These are phyloP conservation scores for Vanessa atalanta DNA, from an alignment of 1,140 invertebrate genomes.

Conservation along the genomic window DNA sequence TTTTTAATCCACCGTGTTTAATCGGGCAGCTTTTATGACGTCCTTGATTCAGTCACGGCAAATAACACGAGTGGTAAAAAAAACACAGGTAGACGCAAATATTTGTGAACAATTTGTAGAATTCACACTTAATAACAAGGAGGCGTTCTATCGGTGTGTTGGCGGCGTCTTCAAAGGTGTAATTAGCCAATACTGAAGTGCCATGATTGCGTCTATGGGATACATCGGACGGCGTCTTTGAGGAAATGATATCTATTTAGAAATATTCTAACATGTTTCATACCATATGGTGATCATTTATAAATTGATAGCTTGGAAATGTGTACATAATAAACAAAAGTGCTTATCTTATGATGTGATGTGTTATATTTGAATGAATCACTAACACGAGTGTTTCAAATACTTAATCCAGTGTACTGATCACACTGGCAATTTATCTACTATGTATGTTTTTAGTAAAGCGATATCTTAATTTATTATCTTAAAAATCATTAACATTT, in stretches of 20 bases:
- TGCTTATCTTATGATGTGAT: too few species aligned
- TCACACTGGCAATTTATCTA: too few species aligned
- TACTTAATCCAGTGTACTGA: too few species aligned
- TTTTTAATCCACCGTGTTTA: constrained; percentile 59
- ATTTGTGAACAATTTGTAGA: constrained; percentile 80
- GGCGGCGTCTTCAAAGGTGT: constrained; percentile 69
- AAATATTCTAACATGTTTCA: constrained; percentile 27
- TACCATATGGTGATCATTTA: neutral
- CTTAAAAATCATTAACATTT: too few species aligned
- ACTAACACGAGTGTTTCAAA: too few species aligned
- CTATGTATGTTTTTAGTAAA: too few species aligned
- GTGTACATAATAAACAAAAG: neutral
- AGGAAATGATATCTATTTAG: constrained; percentile 42
- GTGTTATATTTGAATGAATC: too few species aligned
- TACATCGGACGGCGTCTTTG: constrained; percentile 45
- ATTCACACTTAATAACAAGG: constrained; percentile 79
- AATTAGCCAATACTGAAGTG: constrained; percentile 62
- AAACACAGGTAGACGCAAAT: constrained; percentile 79
- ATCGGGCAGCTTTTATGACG: constrained; percentile 62
- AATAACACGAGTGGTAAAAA: constrained; percentile 69
- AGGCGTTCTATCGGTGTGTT: constrained; percentile 49
- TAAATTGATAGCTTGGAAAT: neutral
- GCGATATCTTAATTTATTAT: too few species aligned
- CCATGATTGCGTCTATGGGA: constrained; percentile 66
- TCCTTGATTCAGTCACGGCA: constrained; percentile 70